A percentile compares a stretch with the other conserved stretches of the same genome.
Evolutionary conservation across 2,888 invertebrate genomes (phyloP).

Genomic region (Zygothrica quintamaculata): DNA sequence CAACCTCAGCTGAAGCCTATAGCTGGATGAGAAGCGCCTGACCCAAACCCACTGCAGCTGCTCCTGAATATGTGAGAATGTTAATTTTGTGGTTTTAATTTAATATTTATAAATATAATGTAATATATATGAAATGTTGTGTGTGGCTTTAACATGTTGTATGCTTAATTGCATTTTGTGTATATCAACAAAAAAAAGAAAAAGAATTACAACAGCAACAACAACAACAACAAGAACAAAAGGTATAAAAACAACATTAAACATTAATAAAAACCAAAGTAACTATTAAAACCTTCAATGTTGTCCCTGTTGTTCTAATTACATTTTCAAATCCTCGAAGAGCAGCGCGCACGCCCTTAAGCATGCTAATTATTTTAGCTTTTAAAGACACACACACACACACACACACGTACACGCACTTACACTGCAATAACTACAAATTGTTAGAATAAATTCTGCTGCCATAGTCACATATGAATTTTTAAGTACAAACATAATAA

Average conservation of each 20-base stretch:
- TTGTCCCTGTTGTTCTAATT: slow-evolving; percentile 45
- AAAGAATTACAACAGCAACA: slow-evolving; percentile 30
- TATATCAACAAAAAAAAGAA: too few relatives aligned
- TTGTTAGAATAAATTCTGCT: slow-evolving; percentile 58
- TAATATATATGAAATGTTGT: slow-evolving; percentile 24
- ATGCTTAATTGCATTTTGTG: slow-evolving; percentile 73
- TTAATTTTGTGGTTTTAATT: slow-evolving; percentile 53
- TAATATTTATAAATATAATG: slow-evolving; percentile 62
- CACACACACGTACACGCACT: slow-evolving; percentile 4
- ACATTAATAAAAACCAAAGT: slow-evolving; percentile 44
- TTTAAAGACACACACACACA: slow-evolving; percentile 35
- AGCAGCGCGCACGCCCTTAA: slow-evolving; percentile 45
- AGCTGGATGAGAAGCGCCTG: too few relatives aligned
- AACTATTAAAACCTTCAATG: slow-evolving; percentile 50
- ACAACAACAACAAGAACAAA: background rate
- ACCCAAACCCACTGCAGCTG: slow-evolving; percentile 22
- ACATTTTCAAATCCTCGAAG: slow-evolving; percentile 55
- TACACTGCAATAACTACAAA: slow-evolving; percentile 40
- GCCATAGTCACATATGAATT: slow-evolving; percentile 76
- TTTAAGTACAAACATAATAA: slow-evolving; percentile 80
- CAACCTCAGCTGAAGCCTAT: too few relatives aligned
- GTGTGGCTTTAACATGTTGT: slow-evolving; percentile 53
- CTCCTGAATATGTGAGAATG: slow-evolving; percentile 33
- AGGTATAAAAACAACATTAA: slow-evolving; percentile 26
- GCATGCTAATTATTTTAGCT: slow-evolving; percentile 71